Percentiles rank a stretch among this genome's conserved stretches.
Evolutionary conservation across 2,888 invertebrate genomes (phyloP).

Genomic region (Pammene aurita): DNA sequence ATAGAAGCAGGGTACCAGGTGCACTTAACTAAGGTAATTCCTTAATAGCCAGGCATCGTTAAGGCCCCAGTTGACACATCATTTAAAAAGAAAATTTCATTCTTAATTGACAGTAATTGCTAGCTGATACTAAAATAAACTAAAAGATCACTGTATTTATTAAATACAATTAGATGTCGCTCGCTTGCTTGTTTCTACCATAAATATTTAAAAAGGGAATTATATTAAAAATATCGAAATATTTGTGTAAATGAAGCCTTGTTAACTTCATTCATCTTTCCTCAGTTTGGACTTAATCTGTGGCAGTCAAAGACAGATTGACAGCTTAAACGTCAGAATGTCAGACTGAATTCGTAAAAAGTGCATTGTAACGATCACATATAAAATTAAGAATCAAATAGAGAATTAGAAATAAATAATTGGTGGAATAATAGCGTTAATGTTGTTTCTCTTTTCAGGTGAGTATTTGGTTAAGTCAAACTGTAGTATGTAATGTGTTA

Average conservation of each 20-base stretch:
- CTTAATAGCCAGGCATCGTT: constrained; percentile 69
- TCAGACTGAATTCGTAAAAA: too few species aligned
- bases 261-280: too few species aligned
- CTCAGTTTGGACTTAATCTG: too few species aligned
- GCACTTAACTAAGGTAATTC: constrained; percentile 63
- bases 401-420: neutral
- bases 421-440: constrained; percentile 1
- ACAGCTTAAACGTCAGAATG: too few species aligned
- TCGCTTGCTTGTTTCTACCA: neutral
- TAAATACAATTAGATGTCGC: neutral
- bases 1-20: constrained; percentile 78
- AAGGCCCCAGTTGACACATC: constrained; percentile 52
- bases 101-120: constrained; percentile 36
- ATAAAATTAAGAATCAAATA: neutral
- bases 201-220: neutral
- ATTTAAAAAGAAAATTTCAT: constrained; percentile 35
- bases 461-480: neutral
- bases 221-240: neutral
- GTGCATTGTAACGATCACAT: too few species aligned
- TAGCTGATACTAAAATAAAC: constrained; percentile 7
- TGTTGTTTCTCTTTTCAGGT: constrained; percentile 8
- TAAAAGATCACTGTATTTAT: constrained; percentile 2
- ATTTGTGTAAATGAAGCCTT: too few species aligned
- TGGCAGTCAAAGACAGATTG: too few species aligned
- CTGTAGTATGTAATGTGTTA: neutral